Evolutionary conservation across 2,888 invertebrate genomes (phyloP), one percentile per base, ranked within the genome.

Genomic region (Malachius bipustulatus): DNA sequence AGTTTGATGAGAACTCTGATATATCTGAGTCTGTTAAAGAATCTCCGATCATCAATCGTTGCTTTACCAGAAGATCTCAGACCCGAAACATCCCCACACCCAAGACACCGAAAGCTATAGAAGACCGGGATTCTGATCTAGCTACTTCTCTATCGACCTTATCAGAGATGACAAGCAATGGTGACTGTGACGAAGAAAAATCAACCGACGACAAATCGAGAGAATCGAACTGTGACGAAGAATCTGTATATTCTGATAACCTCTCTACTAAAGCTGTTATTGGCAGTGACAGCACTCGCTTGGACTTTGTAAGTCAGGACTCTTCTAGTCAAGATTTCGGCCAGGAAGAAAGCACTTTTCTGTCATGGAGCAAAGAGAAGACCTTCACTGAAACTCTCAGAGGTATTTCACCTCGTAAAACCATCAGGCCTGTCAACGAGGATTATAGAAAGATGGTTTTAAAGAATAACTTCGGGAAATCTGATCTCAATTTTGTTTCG

Each of bases 1-100:
- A 54, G 26, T 59, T 59, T 42, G 59, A 58, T 26, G 60, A 59
- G 28, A 53, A 44, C 38, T 59, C 59, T 3, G 59, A 58, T 39
- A 39, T 46, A 16, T 55, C 57, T 19, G 54, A 51, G 12, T 42
- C 47, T 24, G 39, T 32, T 4, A 57, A 57, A 40, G 49, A 47
- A 24, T 62, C 62, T 4, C 62, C 62, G 3, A 34, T 50, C 10
- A 38, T 52, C 10, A 42, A 40, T 2, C 49, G 62, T 30, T 61
- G 62, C 37, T 48, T 42, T 30, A 63, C 62, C 2, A 49, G 62
- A n/a, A 47, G 62, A 11, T 60, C 60, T 3, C 56, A 55, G 33
- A 56, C 56, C 2, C 44, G 59, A 10, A 59, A 59, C 36, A 50
- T 59, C 12, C 59, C 60, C 2, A 60, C 60, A 3, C 60, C 62